Base-by-base conservation (phyloP, 2,888 invertebrate species). In the Drosophila ezoana region DNA sequence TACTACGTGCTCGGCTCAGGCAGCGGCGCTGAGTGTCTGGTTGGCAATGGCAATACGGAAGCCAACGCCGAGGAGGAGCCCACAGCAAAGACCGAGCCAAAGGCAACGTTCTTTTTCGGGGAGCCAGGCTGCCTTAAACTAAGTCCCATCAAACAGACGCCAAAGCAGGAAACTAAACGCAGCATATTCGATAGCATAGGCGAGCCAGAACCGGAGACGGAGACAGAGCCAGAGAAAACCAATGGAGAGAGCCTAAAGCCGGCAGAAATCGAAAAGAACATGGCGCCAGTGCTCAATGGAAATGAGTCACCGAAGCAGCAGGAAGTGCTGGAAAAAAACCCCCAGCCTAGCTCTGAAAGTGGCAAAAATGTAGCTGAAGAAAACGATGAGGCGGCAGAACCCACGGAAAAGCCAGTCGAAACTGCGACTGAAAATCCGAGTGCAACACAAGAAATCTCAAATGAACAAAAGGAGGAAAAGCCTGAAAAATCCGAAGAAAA, bases 21-120 rank as follows among this genome's bases (percentile, higher is more conserved):
- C 41, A 94, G 92, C 79, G 97, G 97, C 4, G 92, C 91, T 18
- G 95, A 95, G 32, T 96, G 96, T 90, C 93, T 95, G 64, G 95
- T 96, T 4, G 97, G 96, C 1, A 97, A 96, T 91, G 79, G 82
- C 2, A 91, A 90, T 38, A 79, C 72, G 28, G 89, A 90, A 67
- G 56, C 60, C 9, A 43, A 59, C 3, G 44, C 49, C 2, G 44
- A 54, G 35, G 75, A 16, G 95, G 96, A 13, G 96, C 95, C 92
- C 5, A 11, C 53, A 67, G 61, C 76, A n/a, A 51, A 61, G 49
- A 11, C 76, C 13, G 90, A 90, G 49, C 85, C 88, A 0, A 88
- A 89, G 56, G 88, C 91, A 2, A 91, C 90, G 13, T 93, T 93
- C 77, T 93, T 93, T 76, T 93, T 93, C 73, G 93, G 93, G 1